Conservation (phyloP, 2,888 invertebrate species). For the Nomada fucata region DNA sequence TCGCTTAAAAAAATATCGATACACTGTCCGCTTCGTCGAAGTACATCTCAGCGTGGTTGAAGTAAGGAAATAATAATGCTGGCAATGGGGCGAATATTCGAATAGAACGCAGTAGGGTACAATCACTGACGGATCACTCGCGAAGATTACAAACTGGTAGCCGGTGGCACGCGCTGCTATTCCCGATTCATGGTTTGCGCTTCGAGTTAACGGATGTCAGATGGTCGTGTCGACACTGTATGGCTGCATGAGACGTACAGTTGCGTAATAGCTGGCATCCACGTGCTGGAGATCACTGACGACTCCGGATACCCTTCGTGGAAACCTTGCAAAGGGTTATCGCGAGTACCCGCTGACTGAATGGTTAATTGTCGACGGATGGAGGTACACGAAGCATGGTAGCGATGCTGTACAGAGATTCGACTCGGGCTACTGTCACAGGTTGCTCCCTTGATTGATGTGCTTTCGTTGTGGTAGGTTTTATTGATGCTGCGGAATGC, state of each 20-base stretch:
- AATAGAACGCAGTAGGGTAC: neutral
- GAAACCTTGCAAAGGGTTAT: constrained; percentile 43
- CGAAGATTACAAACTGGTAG: constrained; percentile 49
- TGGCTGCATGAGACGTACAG: constrained; percentile 46
- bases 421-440: constrained; percentile 1
- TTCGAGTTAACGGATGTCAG: constrained; percentile 55
- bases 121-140: constrained; percentile 37
- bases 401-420: constrained; percentile 21
- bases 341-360: constrained; percentile 26
- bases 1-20: too few species aligned
- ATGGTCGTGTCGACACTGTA: constrained; percentile 59
- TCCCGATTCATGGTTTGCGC: constrained; percentile 71
- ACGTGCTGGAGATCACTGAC: constrained; percentile 56
- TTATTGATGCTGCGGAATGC: neutral
- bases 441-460: constrained; percentile 1
- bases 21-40: too few species aligned
- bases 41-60: neutral
- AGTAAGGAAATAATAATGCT: neutral
- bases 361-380: constrained; percentile 43
- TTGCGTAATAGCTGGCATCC: constrained; percentile 63
- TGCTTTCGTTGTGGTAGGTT: neutral
- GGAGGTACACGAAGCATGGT: constrained; percentile 25
- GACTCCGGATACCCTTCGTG: constrained; percentile 42
- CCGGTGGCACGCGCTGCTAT: constrained; percentile 64
- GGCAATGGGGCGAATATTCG: too few species aligned